Evolutionary conservation across 1,140 invertebrate species (phyloP), one percentile per base, ranked within the genome.

Genomic region (Hycleus phaleratus): DNA sequence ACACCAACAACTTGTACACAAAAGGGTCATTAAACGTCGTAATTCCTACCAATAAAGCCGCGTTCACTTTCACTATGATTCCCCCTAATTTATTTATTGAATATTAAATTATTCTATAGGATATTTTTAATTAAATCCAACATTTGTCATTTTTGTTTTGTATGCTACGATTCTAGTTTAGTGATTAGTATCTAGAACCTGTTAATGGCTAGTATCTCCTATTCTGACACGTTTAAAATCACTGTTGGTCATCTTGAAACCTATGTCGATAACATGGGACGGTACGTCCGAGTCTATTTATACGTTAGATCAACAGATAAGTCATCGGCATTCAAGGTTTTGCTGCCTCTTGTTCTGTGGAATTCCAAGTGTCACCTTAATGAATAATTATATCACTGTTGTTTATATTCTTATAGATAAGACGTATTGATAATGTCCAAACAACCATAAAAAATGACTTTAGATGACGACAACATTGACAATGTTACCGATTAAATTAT

Each of bases 331-430:
- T 53, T 53, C 51, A 53, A 53, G 51, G 51, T 32, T 32, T 32
- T 32, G 32, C 32, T 32, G 32, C 32, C 32, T 32, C 32, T 32
- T 32, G 32, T 32, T 32, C 32, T 32, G 32, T 32, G 32, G 32
- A 57, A 61, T 61, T 43, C 59, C 59, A 54, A 53, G 55, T 49
- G 59, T 61, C 59, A 52, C 46, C 54, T 61, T 61, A 61, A 61
- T 61, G 59, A 61, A 61, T 61, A 61, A 61, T 61, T 61, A 61
- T 61, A 61, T 61, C 59, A 52, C 40, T 53, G 54, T 53, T 61
- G 59, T 61, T 61, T 61, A 61, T 56, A 57, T 52, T 56, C 26
- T 25, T 24, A 11, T 18, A 39, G 59, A 60, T 60, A 60, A 60
- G 48, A 56, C 46, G 38, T 38, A 24, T 38, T 49, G 54, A 56